Conservation (phyloP, 2,797 vertebrate species). For the Glossophaga mutica region DNA sequence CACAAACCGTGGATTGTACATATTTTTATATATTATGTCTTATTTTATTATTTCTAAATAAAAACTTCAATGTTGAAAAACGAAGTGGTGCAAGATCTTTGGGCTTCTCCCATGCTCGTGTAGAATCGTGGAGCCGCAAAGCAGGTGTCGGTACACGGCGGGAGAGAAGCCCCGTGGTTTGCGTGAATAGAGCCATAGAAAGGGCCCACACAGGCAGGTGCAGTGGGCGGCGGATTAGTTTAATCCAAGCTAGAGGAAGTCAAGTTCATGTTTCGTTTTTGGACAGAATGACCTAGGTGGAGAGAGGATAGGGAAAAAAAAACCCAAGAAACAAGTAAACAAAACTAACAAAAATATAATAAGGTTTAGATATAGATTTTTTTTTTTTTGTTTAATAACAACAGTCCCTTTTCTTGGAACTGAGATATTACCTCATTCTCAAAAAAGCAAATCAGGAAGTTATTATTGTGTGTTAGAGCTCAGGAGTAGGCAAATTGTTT, state of each 20-base stretch:
- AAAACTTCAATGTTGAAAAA: constrained; percentile 82
- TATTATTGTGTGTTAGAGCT: background rate
- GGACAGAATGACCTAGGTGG: background rate
- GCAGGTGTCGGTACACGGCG: background rate
- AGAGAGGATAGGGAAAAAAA: background rate
- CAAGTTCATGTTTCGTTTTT: constrained; percentile 45
- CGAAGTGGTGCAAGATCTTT: constrained; percentile 23
- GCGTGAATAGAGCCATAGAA: constrained; percentile 52
- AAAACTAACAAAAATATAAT: background rate
- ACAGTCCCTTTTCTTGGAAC: background rate
- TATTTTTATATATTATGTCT: constrained; percentile 98
- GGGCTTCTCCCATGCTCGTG: background rate
- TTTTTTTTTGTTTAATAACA: background rate
- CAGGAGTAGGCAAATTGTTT: background rate
- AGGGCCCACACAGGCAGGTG: background rate
- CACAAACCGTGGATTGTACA: constrained; percentile 99
- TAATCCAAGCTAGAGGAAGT: constrained; percentile 64
- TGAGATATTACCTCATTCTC: background rate
- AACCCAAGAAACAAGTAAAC: background rate
- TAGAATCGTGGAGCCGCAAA: background rate
- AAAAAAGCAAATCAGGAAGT: background rate
- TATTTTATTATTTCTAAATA: constrained; percentile 99
- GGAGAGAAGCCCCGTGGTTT: background rate
- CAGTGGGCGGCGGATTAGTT: background rate
- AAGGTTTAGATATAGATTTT: background rate